phyloP scores from a whole-genome alignment of 2,797 vertebrate species.

The Arnoldichthys spilopterus region DNA sequence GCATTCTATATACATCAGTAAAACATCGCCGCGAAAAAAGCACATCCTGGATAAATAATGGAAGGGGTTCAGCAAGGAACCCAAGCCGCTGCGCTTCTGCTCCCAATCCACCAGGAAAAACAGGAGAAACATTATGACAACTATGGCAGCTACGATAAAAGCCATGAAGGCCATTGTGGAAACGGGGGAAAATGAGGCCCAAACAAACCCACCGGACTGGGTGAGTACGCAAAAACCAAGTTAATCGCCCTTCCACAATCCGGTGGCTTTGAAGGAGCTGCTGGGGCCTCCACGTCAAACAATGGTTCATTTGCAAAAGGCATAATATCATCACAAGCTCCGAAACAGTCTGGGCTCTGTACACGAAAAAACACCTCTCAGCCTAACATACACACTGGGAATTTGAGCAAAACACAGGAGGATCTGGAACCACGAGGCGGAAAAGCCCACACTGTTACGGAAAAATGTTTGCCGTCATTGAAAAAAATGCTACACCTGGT shows the following conservation, averaged over 20 bases:
- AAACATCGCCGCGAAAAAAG: constrained; percentile 8
- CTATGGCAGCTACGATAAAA: not conserved
- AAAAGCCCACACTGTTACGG: not conserved
- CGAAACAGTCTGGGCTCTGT: not conserved
- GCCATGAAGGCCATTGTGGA: not conserved
- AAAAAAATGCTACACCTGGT: not conserved
- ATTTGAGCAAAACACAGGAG: not conserved
- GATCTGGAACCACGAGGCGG: not conserved
- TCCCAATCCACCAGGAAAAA: not conserved
- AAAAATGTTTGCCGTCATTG: not conserved
- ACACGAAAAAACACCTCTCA: not conserved
- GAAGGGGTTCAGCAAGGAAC: not conserved
- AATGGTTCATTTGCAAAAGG: constrained; percentile 20
- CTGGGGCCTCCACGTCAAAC: constrained; percentile 18
- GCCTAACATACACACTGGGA: not conserved
- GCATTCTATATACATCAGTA: constrained; percentile 14
- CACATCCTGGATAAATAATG: constrained; percentile 13
- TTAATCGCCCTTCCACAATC: constrained; percentile 15
- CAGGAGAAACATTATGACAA: not conserved
- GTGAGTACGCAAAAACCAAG: not conserved
- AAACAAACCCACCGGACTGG: constrained; percentile 7
- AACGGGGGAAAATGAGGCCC: not conserved
- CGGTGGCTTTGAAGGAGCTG: constrained; percentile 18
- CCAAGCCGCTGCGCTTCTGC: not conserved
- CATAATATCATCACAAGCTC: constrained; percentile 23